Evolutionary conservation across 2,888 invertebrate species (phyloP).

Genomic region (Loripinus fragilis): DNA sequence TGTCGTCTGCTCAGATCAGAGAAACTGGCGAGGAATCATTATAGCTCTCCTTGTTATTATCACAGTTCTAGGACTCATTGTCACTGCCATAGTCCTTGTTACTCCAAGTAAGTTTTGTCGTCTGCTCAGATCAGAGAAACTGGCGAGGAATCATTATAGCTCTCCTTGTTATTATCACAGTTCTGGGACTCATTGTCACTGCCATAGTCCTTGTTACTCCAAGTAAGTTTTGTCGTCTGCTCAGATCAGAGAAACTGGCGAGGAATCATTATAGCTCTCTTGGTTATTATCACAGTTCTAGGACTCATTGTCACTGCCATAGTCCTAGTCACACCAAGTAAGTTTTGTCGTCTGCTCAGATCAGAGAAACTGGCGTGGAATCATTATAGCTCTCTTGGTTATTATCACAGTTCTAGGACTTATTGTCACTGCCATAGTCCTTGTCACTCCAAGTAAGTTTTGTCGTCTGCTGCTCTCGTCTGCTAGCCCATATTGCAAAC

Average conservation of each 20-base stretch:
- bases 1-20: too few species aligned
- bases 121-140: slow-evolving; percentile 90
- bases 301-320: slow-evolving; percentile 98
- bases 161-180: slow-evolving; percentile 95
- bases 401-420: slow-evolving; percentile 93
- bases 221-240: slow-evolving; percentile 78
- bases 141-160: slow-evolving; percentile 99
- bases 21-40: too few species aligned
- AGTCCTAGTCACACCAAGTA: slow-evolving; percentile 93
- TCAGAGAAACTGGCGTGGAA: background rate
- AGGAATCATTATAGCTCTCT: too few species aligned
- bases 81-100: slow-evolving; percentile 91
- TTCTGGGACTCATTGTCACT: slow-evolving; percentile 96
- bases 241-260: too few species aligned
- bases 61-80: slow-evolving; percentile 85
- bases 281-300: slow-evolving; percentile 89
- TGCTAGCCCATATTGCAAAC: too few species aligned
- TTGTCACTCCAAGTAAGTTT: slow-evolving; percentile 91
- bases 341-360: slow-evolving; percentile 52
- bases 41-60: too few species aligned
- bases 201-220: slow-evolving; percentile 98
- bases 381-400: too few species aligned
- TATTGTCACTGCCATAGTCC: slow-evolving; percentile 97
- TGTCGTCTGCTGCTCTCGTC: too few species aligned
- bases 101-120: slow-evolving; percentile 88